Evolutionary conservation across 2,888 invertebrate genomes (phyloP), one percentile per base, ranked within the genome.

Genomic region (Nomada flava): DNA sequence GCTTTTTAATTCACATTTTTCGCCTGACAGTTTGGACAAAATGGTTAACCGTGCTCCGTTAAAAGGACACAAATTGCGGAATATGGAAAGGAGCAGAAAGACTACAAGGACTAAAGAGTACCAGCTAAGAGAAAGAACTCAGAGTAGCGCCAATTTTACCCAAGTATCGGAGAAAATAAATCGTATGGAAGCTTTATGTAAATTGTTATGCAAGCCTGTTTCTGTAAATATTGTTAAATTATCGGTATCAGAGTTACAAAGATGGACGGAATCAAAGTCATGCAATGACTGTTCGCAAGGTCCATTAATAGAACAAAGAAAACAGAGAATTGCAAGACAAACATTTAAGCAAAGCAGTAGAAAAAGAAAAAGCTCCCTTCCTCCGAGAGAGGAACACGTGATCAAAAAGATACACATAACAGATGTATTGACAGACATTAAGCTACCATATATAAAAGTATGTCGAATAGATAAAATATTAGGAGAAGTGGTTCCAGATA

Each of bases 191-290:
- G 3, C 0, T n/a, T 10, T 26, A 18, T 7, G 10, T 13, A 23
- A 42, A 60, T 23, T 50, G 13, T 2, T 79, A 1, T 81, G 81
- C 15, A 85, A 76, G 53, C 69, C 76, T 47, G 20, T 85, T n/a
- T 70, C 47, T 15, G 62, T 85, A 20, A 69, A 26, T 0, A 11
- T 85, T 36, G 59, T 7, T 36, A 69, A 26, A 65, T 72, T 85
- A 53, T 0, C 73, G 13, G 1, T 3, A 4, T 10, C 55, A 50
- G 47, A 73, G 0, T 9, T 29, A 13, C 18, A 23, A 1, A 7
- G 0, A 52, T 18, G 26, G 18, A 11, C 10, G 9, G 20, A 67
- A 47, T 11, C 29, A 20, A 26, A 2, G 2, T n/a, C 13, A 2
- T 10, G 13, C 11, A 13, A 9, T 18, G 20, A 1, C 50, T 0